Base-by-base conservation (phyloP, 2,888 invertebrate species). In the Pedicia rivosa region DNA sequence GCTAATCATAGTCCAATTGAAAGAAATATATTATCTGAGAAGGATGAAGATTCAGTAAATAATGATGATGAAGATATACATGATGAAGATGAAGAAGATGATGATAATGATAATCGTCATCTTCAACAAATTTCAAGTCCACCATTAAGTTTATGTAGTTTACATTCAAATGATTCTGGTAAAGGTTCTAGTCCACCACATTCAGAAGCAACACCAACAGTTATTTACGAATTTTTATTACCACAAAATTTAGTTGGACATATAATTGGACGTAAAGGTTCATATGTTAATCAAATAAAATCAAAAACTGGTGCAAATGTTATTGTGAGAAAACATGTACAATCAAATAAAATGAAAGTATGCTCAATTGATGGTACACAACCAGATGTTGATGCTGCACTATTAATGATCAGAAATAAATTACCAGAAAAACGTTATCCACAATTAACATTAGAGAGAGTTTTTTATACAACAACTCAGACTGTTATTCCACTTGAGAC, bases 381-480 rank as follows among this genome's bases (percentile, higher is more conserved):
- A 48, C 66, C 63, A 46, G 81, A 83, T 55, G 82, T 94, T 46
- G 78, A 80, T 47, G 70, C 72, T 45, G 91, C 92, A 24, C 63
- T 92, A 57, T 73, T 73, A 48, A 70, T 88, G 66, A 86, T 95
- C 46, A 72, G 84, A 48, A 74, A 79, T 46, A 80, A 80, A 57
- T 84, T 94, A 56, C 91, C 92, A 5, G 62, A 71, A 46, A 78
- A 79, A 50, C 72, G 74, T 47, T 88, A 78, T 62, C 82, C 88
- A 0, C 72, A 77, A 45, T 67, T 94, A 41, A 80, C 83, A 36
- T 67, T 90, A 55, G 53, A 59, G 43, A 53, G 56, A 42, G 54
- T 61, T 38, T 55, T 58, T 43, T 53, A 52, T 48, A 57, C 53
- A 40, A 45, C 54, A 43, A 55, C 59, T 42, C 54, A 59, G 50